phyloP scores from a whole-genome alignment of 2,113 vertebrate genomes.

The Odocoileus hemionus region DNA sequence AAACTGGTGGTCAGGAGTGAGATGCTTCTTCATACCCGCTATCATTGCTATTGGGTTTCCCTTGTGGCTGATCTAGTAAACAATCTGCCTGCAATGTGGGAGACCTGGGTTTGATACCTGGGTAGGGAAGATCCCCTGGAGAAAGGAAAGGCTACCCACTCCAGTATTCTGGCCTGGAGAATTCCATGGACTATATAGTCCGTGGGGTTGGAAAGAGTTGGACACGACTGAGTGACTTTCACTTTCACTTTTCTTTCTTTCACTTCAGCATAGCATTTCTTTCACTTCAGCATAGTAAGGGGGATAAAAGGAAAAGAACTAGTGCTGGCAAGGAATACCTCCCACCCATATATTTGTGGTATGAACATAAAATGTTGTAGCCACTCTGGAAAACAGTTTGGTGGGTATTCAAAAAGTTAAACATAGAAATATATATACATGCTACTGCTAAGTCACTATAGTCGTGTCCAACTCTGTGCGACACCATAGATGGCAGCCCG shows the following conservation, averaged over 20 bases:
- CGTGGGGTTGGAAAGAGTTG: neutral
- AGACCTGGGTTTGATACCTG: neutral
- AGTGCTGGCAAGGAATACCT: neutral
- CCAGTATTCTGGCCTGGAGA: neutral
- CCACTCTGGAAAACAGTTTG: neutral
- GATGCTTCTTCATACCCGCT: neutral
- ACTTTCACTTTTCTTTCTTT: neutral
- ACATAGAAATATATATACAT: neutral
- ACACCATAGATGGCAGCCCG: neutral
- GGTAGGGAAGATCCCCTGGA: neutral
- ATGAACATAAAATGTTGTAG: neutral
- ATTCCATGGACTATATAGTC: neutral
- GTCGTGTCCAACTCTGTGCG: neutral
- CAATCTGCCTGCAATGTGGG: neutral
- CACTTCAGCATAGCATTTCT: neutral
- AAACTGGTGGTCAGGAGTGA: neutral
- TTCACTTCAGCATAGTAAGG: neutral
- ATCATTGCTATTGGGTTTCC: neutral
- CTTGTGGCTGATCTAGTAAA: neutral
- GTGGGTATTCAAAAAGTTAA: neutral
- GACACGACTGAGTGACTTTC: accelerated
- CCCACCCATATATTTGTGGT: neutral
- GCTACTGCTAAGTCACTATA: too few relatives aligned
- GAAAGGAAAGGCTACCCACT: neutral
- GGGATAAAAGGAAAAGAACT: neutral